Evolutionary conservation across 2,888 invertebrate species (phyloP).

Genomic region (Antheraea yamamai): DNA sequence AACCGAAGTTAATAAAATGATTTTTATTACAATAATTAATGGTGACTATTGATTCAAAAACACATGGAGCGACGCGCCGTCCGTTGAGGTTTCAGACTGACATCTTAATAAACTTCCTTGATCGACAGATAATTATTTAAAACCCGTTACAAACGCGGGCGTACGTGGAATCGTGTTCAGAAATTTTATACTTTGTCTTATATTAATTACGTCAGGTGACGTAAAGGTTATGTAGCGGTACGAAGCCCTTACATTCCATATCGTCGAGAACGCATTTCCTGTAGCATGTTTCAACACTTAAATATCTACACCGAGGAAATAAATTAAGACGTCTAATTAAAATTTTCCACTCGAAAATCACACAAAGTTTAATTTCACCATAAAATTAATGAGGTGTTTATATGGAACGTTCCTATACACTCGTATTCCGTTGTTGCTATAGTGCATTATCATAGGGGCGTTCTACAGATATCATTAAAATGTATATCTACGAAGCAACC

Average conservation of each 20-base stretch:
- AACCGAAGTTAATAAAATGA: no score
- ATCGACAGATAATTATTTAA: not conserved
- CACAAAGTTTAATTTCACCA: conserved; percentile 1
- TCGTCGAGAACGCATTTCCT: not conserved
- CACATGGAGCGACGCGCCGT: not conserved
- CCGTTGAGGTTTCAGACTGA: not conserved
- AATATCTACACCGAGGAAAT: not conserved
- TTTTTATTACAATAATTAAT: not conserved
- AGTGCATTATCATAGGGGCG: not conserved
- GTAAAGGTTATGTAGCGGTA: conserved; percentile 5
- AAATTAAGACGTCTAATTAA: conserved; percentile 13
- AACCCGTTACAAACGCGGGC: not conserved
- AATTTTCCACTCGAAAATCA: conserved; percentile 14
- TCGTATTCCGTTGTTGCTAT: conserved; percentile 3
- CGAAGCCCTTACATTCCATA: not conserved
- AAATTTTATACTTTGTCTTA: not conserved
- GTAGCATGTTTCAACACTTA: conserved; percentile 7
- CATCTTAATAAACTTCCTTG: not conserved
- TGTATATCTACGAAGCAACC: not conserved
- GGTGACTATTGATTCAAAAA: not conserved
- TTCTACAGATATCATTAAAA: not conserved
- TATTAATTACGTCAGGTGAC: not conserved
- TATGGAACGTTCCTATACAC: not conserved
- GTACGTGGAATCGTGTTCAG: not conserved
- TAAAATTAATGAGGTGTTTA: conserved; percentile 11